These are phyloP conservation scores for Tolypeutes matacus DNA, from an alignment of 2,797 vertebrate genomes.

Conservation along the genomic window DNA sequence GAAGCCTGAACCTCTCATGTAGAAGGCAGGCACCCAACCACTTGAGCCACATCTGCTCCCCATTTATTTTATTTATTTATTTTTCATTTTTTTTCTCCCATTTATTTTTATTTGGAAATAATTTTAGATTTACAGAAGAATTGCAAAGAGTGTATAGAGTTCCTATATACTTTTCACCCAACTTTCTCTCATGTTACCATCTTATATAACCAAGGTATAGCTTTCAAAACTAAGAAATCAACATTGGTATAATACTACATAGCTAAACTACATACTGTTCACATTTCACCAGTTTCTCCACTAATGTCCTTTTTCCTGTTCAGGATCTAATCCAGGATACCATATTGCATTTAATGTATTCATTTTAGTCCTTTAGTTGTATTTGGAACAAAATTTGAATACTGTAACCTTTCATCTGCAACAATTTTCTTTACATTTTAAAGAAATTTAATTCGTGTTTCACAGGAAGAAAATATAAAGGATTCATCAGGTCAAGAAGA, in stretches of 20 bases:
- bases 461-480: slow-evolving; percentile 92
- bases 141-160: not conserved
- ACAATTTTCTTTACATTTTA: not conserved
- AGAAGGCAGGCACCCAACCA: too few species aligned
- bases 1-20: too few species aligned
- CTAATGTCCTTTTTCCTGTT: not conserved
- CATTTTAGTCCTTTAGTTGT: not conserved
- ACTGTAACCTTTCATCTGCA: not conserved
- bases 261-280: not conserved
- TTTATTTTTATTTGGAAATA: slow-evolving; percentile 8
- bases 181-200: not conserved
- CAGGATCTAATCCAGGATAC: not conserved
- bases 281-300: not conserved
- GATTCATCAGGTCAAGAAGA: slow-evolving; percentile 92
- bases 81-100: too few species aligned
- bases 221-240: slow-evolving; percentile 47
- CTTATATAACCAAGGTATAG: not conserved
- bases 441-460: slow-evolving; percentile 62
- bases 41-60: too few species aligned
- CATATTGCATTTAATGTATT: not conserved
- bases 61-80: too few species aligned
- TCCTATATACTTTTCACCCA: not conserved
- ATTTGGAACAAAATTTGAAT: slow-evolving; percentile 15
- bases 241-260: not conserved
- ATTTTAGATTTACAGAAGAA: slow-evolving; percentile 21